Evolutionary conservation across 92 coral and sea anemone genomes (phyloP), one percentile per base, ranked within the genome.

Genomic region (Paragorgia papillata): DNA sequence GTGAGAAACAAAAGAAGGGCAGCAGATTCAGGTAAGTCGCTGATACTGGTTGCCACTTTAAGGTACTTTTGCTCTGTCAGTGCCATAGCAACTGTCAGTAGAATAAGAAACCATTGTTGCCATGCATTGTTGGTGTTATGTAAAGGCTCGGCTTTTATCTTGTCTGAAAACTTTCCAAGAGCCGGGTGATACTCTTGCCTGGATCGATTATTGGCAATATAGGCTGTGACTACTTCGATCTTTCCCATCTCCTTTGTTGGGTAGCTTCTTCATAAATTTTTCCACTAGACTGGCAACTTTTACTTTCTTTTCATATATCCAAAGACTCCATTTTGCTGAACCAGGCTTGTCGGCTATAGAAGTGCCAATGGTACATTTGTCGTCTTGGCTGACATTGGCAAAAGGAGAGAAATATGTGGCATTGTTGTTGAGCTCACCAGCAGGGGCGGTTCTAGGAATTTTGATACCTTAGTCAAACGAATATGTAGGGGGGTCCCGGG

Each of bases 381-480:
- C 64, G 19, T 49, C 29, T 30, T 71, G 66, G 35, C 25, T 71
- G 25, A 69, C 76, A 69, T 69, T 69, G 49, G 76, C 76, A 49
- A n/a, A 69, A 39, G 76, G 76, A n/a, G 76, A 69, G 10, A 69
- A 69, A 69, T 69, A 69, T 24, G 62, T 69, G 14, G 76, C 28
- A 69, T 69, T 69, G 33, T 48, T 69, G 35, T 69, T 69, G 53
- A 69, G 62, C 39, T 69, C 76, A 10, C 57, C 76, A 3, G 62
- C n/a, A n/a, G n/a, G n/a, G n/a, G n/a, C n/a, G n/a, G n/a, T n/a
- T n/a, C n/a, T n/a, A n/a, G n/a, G n/a, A n/a, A n/a, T n/a, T n/a
- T n/a, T n/a, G n/a, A n/a, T n/a, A n/a, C n/a, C n/a, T n/a, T n/a
- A n/a, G n/a, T n/a, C n/a, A n/a, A n/a, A n/a, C n/a, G n/a, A n/a